phyloP scores from a whole-genome alignment of 2,888 invertebrate species.

The Drosophila neotestacea region DNA sequence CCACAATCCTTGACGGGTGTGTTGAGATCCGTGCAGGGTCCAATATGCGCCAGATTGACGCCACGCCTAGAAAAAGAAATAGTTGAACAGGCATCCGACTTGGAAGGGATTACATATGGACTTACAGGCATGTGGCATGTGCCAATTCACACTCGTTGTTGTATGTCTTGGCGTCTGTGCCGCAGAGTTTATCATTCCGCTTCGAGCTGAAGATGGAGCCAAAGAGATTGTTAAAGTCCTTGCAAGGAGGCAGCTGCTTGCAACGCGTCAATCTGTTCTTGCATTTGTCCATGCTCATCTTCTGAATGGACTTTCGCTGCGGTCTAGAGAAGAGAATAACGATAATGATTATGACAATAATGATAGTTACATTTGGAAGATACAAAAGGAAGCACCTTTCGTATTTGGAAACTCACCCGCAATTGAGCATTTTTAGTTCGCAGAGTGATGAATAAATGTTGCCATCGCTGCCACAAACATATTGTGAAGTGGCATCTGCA shows the following conservation, averaged over 20 bases:
- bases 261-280: slow-evolving; percentile 91
- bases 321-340: slow-evolving; percentile 62
- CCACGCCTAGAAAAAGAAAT: slow-evolving; percentile 88
- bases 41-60: slow-evolving; percentile 94
- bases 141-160: slow-evolving; percentile 93
- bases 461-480: slow-evolving; percentile 95
- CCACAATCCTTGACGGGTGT: slow-evolving; percentile 86
- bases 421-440: slow-evolving; percentile 94
- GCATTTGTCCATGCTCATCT: slow-evolving; percentile 90
- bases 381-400: no score
- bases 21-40: slow-evolving; percentile 91
- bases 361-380: no score
- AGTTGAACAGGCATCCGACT: background rate
- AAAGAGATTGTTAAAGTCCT: slow-evolving; percentile 84
- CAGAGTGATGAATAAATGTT: slow-evolving; percentile 95
- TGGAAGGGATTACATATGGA: slow-evolving; percentile 5
- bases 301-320: slow-evolving; percentile 84
- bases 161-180: slow-evolving; percentile 94
- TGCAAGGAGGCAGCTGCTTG: slow-evolving; percentile 89
- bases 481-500: slow-evolving; percentile 81
- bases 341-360: background rate
- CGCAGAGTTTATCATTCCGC: slow-evolving; percentile 93
- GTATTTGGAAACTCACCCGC: slow-evolving; percentile 88
- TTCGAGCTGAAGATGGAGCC: slow-evolving; percentile 86
- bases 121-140: slow-evolving; percentile 94